Percentiles rank a stretch among this genome's conserved stretches.
phyloP scores from a whole-genome alignment of 2,113 vertebrate species.

The Caloenas nicobarica region DNA sequence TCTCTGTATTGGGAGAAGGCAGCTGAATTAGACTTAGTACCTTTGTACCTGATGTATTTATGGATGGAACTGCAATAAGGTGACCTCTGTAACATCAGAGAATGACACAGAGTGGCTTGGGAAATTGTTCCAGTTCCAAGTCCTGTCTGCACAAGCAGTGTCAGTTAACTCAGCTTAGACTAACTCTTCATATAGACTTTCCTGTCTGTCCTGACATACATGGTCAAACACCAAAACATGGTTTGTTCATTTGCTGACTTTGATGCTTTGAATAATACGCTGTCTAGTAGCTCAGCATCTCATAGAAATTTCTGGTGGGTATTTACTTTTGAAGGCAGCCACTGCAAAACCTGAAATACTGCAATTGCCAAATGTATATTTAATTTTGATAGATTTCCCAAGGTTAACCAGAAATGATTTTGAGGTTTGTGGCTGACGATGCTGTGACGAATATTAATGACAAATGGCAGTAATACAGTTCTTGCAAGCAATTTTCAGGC shows the following conservation, averaged over 20 bases:
- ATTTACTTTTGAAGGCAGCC: not conserved
- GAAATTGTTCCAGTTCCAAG: not conserved
- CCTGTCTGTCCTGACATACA: not conserved
- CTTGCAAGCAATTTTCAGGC: constrained; percentile 46
- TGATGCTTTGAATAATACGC: not conserved
- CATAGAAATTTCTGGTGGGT: not conserved
- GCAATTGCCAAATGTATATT: constrained; percentile 10
- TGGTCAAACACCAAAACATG: not conserved
- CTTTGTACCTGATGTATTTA: not conserved
- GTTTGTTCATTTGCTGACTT: not conserved
- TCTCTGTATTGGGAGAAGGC: not conserved
- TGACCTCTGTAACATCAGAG: not conserved
- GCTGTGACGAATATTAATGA: constrained; percentile 41
- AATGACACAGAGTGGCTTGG: not conserved
- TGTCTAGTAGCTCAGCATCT: not conserved
- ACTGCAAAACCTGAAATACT: not conserved
- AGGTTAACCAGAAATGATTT: constrained; percentile 36
- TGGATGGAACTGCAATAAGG: not conserved
- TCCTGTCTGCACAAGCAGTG: not conserved
- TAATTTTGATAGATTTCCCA: constrained; percentile 65
- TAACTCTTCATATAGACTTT: not conserved
- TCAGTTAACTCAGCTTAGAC: not conserved
- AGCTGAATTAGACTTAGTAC: not conserved
- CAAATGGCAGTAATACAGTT: constrained; percentile 20
- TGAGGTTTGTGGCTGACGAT: constrained; percentile 43